Percentiles rank a stretch among this genome's conserved stretches.
These are phyloP conservation scores for Micrastur ruficollis DNA, from an alignment of 2,797 vertebrate species.

Conservation along the genomic window DNA sequence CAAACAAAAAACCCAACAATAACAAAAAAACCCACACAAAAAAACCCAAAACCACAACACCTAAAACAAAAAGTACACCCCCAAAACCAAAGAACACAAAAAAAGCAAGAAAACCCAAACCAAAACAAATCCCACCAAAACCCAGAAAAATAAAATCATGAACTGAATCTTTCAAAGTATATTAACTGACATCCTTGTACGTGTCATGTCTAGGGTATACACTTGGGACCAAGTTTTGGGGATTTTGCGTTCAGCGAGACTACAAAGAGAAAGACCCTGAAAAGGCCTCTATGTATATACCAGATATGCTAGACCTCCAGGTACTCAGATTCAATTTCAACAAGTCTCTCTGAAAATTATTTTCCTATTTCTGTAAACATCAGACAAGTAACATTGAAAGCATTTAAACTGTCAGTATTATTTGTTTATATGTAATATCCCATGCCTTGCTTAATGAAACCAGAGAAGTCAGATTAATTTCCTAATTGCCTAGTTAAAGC, in stretches of 20 bases:
- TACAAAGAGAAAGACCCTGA: neutral
- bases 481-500: neutral
- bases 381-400: neutral
- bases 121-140: neutral
- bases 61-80: too few species aligned
- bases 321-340: neutral
- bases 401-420: neutral
- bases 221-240: neutral
- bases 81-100: too few species aligned
- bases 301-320: neutral
- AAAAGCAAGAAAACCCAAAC: fast-evolving
- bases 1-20: neutral
- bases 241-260: neutral
- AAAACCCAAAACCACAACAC: neutral
- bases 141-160: neutral
- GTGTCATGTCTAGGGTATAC: neutral
- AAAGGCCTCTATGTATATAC: neutral
- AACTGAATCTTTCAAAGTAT: neutral
- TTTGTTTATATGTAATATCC: neutral
- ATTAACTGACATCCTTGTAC: neutral
- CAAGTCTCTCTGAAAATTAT: neutral
- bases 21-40: neutral
- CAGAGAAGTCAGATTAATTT: neutral
- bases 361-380: neutral
- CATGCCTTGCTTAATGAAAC: neutral